Conservation (phyloP, 2,113 vertebrate species). For the Mastomys coucha region DNA sequence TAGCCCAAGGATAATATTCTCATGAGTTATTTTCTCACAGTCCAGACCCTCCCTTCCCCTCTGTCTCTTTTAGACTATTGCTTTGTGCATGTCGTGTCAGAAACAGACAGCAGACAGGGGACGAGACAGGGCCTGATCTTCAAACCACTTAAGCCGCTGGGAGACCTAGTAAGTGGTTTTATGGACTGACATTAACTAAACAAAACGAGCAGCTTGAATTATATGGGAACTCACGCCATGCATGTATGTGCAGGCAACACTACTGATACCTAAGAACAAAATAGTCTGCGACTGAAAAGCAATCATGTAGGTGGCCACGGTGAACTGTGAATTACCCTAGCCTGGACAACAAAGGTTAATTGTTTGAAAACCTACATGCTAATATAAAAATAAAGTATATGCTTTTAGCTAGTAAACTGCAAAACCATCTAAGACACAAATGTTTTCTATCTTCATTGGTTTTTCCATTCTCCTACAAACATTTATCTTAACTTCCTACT, state of each 20-base stretch:
- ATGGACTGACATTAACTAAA: conserved; percentile 11
- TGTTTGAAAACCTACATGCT: not conserved
- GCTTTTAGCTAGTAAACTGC: not conserved
- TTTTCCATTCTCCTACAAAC: not conserved
- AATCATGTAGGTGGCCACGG: not conserved
- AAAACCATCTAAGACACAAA: not conserved
- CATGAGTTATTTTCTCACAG: not conserved
- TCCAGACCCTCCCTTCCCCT: not conserved
- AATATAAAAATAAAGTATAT: not conserved
- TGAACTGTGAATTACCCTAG: not conserved
- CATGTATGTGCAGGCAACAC: not conserved
- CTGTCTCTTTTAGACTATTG: not conserved
- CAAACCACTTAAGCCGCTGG: conserved; percentile 22
- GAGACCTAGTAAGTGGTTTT: conserved; percentile 51
- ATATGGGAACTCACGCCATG: not conserved
- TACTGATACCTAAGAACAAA: not conserved
- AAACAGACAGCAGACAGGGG: conserved; percentile 45
- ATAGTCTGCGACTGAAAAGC: not conserved
- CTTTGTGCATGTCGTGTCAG: conserved; percentile 23
- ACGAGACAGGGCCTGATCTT: conserved; percentile 36
- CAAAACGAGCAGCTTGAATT: conserved; percentile 21
- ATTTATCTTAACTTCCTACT: not conserved
- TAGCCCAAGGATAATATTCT: conserved; percentile 4
- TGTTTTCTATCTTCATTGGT: not conserved
- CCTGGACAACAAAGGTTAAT: conserved; percentile 36